phyloP scores from a whole-genome alignment of 2,113 vertebrate species.

The Dasypus novemcinctus region DNA sequence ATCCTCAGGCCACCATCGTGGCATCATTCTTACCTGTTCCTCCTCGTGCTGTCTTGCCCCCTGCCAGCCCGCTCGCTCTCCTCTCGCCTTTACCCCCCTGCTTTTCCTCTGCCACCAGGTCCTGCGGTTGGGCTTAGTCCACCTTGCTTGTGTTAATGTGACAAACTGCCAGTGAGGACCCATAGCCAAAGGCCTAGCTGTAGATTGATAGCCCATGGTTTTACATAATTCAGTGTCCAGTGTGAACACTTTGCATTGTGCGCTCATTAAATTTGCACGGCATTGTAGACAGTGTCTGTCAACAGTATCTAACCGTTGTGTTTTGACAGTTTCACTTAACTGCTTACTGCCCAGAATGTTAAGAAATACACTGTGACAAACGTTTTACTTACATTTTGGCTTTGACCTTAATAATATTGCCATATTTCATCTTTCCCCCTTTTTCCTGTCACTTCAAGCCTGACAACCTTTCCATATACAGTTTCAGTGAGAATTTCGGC shows the following conservation, averaged over 20 bases:
- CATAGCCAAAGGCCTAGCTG: conserved; percentile 54
- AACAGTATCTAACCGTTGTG: no score
- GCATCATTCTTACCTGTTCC: background rate
- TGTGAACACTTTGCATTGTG: conserved; percentile 6
- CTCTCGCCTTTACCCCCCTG: no score
- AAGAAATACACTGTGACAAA: background rate
- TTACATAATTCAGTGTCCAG: conserved; percentile 43
- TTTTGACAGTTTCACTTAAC: conserved; percentile 45
- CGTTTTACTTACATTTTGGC: background rate
- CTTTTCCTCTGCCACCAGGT: background rate
- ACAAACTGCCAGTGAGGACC: conserved; percentile 38
- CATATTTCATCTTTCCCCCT: background rate
- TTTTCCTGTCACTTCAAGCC: background rate
- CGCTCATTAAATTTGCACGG: conserved; percentile 72
- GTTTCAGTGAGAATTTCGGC: background rate
- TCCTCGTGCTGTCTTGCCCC: background rate
- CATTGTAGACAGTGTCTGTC: background rate
- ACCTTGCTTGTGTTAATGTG: background rate
- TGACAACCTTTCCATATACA: background rate
- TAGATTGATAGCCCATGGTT: background rate
- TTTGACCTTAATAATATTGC: background rate
- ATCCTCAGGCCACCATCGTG: accelerated
- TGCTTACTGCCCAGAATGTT: background rate
- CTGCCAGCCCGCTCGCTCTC: background rate
- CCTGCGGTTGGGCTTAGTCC: background rate